These are phyloP conservation scores for Holcopasites calliopsidis DNA, from an alignment of 1,140 invertebrate species.

Conservation along the genomic window DNA sequence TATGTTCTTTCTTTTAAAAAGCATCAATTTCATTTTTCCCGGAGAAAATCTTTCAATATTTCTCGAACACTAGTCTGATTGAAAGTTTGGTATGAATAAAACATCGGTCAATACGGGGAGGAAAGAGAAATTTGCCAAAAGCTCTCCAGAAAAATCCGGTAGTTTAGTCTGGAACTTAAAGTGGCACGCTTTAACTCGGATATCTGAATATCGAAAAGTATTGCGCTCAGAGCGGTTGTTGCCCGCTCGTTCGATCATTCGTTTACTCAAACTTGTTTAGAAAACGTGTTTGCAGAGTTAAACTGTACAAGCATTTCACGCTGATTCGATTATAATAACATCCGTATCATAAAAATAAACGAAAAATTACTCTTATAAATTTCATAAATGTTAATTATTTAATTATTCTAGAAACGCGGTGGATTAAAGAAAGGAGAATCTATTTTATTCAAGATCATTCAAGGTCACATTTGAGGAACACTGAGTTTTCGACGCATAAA, in stretches of 20 bases:
- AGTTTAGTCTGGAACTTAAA: constrained; percentile 18
- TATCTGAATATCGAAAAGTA: not conserved
- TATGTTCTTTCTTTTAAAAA: too few species aligned
- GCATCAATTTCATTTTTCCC: not conserved
- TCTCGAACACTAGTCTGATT: not conserved
- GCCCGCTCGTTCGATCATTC: not conserved
- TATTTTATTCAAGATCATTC: too few species aligned
- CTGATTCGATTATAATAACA: too few species aligned
- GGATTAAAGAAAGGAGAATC: too few species aligned
- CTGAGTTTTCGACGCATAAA: not conserved
- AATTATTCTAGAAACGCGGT: too few species aligned
- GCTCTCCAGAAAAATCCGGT: not conserved
- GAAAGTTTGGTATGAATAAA: constrained; percentile 16
- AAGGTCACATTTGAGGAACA: not conserved
- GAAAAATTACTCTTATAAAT: too few species aligned
- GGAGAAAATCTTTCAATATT: not conserved
- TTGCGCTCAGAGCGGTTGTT: not conserved
- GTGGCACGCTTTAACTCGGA: constrained; percentile 18
- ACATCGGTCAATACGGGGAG: constrained; percentile 4
- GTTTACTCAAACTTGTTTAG: not conserved
- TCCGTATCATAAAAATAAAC: too few species aligned
- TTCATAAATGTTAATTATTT: too few species aligned
- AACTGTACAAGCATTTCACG: not conserved
- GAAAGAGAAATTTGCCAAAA: constrained; percentile 21
- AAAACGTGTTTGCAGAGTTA: not conserved